Evolutionary conservation across 2,888 invertebrate species (phyloP), one percentile per base, ranked within the genome.

Genomic region (Dioctria rufipes): DNA sequence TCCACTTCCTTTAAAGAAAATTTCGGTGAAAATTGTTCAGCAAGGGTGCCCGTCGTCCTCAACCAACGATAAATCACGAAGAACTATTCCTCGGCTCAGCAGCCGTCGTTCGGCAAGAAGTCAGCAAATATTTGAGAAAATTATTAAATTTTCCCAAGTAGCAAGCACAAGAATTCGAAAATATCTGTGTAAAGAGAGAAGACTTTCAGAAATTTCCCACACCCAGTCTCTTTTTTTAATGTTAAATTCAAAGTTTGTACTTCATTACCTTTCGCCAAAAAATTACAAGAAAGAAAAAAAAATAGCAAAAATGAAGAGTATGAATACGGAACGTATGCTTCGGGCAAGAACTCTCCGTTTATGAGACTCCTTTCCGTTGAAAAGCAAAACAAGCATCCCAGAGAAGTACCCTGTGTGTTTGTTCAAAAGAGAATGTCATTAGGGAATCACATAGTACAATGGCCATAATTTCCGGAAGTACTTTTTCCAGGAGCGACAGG

Each of bases 111-210:
- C 73, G 73, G 54, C 73, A 73, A 73, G 73, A 73, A 73, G 73
- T 73, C 54, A 73, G 73, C 73, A 73, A 73, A 73, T 73, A 73
- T 73, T 73, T 73, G 73, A 73, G 54, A 54, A 73, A 73, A 73
- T 25, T 25, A 25, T 25, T 25, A 25, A 25, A 25, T 25, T 25
- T 25, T 25, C 25, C 2, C 25, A 25, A 73, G 73, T 73, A 73
- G 54, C 73, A 58, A 58, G 73, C 73, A 73, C n/a, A n/a, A n/a
- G n/a, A n/a, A n/a, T n/a, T n/a, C n/a, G n/a, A n/a, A n/a, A n/a
- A n/a, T n/a, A n/a, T n/a, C n/a, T n/a, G n/a, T n/a, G n/a, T n/a
- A n/a, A n/a, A n/a, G n/a, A n/a, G n/a, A n/a, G n/a, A n/a, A n/a
- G n/a, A n/a, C n/a, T n/a, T n/a, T n/a, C n/a, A n/a, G n/a, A n/a